Evolutionary conservation across 2,888 invertebrate genomes (phyloP).

Genomic region (Adineta ricciae): DNA sequence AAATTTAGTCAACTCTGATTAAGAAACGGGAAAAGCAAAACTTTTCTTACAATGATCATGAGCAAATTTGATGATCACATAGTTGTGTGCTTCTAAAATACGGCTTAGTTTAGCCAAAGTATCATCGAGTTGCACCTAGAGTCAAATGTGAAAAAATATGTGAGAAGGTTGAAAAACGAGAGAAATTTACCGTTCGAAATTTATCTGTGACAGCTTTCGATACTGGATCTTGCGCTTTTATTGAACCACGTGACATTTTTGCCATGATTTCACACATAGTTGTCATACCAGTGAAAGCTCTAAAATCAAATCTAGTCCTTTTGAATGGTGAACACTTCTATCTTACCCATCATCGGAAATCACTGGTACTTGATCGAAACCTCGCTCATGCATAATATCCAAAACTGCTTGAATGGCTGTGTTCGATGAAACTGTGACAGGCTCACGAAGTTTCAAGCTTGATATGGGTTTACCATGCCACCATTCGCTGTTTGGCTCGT

Average conservation of each 20-base stretch:
- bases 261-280: slow-evolving; percentile 63
- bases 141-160: not conserved
- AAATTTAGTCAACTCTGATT: too few relatives aligned
- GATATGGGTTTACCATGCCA: slow-evolving; percentile 44
- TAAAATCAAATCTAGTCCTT: slow-evolving; percentile 38
- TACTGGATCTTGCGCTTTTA: slow-evolving; percentile 58
- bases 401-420: slow-evolving; percentile 63
- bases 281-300: slow-evolving; percentile 60
- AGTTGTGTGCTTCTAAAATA: not conserved
- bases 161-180: not conserved
- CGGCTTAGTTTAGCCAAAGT: not conserved
- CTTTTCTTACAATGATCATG: not conserved
- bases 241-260: slow-evolving; percentile 58
- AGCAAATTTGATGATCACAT: slow-evolving; percentile 8
- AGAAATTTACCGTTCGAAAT: not conserved
- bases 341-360: slow-evolving; percentile 55
- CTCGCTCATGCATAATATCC: slow-evolving; percentile 59
- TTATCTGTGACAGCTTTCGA: slow-evolving; percentile 55
- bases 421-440: slow-evolving; percentile 56
- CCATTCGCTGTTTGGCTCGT: not conserved
- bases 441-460: slow-evolving; percentile 56
- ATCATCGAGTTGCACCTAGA: not conserved
- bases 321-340: too few relatives aligned
- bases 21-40: not conserved
- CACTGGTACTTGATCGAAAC: slow-evolving; percentile 62